Base-by-base conservation (phyloP, 2,797 vertebrate genomes). In the Garrulus glandarius region DNA sequence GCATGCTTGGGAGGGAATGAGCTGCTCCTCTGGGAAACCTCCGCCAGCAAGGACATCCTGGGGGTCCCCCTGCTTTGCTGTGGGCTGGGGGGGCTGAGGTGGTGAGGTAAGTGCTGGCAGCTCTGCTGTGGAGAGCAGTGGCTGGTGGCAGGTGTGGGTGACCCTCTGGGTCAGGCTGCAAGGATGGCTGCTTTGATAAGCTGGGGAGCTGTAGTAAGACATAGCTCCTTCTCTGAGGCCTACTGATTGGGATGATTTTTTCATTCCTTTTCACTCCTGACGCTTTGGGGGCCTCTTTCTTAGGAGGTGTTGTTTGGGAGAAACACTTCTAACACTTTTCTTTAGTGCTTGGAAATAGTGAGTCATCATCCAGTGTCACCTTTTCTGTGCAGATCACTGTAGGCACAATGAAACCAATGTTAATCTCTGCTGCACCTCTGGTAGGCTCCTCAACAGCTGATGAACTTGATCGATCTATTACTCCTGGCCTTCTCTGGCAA, bases 131-230 rank as follows among this genome's bases (percentile, higher is more conserved):
- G 19, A 53, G 55, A 27, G 37, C 9, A 3, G 49, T 59, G 59
- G 5, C 8, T 71, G 2, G 1, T 36, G 64, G 23, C 0, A 0
- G 9, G 3, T 1, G 1, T 24, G 39, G 43, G 37, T 75, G 57
- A 49, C 0, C 5, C 61, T 61, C 41, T 5, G 19, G 4, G 22
- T 63, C 50, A 36, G 49, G 44, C 55, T 84, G 50, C 39, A 15
- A 37, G 75, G 30, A 9, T 2, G 5, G 50, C 57, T 75, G 50
- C 64, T 92, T 67, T 56, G 44, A 24, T 29, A 6, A 39, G 15
- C 29, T 15, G n/a, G 30, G 27, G 11, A 55, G 13, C 43, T 81
- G 27, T 41, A 61, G 11, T 27, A 50, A 49, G 36, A 52, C 27
- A 17, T 5, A 32, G 27, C 49, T 72, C 5, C 37, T 79, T 44